Percentiles rank a stretch among this genome's conserved stretches.
Conservation (phyloP, 2,797 vertebrate species). For the Chanos chanos region DNA sequence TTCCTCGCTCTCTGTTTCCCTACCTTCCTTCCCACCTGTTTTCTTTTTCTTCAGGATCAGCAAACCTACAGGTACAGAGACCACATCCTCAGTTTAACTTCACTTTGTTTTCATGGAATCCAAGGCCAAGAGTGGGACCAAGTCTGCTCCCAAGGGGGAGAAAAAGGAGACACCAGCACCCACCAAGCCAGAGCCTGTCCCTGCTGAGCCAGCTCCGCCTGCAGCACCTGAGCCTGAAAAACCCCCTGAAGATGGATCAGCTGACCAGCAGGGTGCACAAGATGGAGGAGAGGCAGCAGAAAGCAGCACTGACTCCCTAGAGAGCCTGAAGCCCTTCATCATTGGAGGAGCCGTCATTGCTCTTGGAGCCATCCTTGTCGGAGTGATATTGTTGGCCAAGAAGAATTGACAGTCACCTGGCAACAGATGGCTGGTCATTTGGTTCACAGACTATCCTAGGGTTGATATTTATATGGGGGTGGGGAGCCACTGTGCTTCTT, state of each 20-base stretch:
- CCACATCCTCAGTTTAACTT: no score
- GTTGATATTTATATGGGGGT: conserved; percentile 44
- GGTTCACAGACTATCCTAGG: conserved; percentile 61
- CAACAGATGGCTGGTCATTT: conserved; percentile 50
- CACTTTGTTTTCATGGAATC: no score
- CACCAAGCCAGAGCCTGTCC: conserved; percentile 53
- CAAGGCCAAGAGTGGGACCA: conserved; percentile 70
- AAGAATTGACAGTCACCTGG: conserved; percentile 67
- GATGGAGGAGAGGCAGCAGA: conserved; percentile 58
- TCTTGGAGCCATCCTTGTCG: conserved; percentile 72
- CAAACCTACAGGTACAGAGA: no score
- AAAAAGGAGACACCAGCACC: conserved; percentile 65
- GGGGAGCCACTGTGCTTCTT: conserved; percentile 56
- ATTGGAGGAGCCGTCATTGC: conserved; percentile 72
- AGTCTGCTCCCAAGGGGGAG: conserved; percentile 57
- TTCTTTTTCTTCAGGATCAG: no score
- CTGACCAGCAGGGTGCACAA: conserved; percentile 56
- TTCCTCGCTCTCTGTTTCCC: conserved; percentile 44
- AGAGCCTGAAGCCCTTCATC: conserved; percentile 76
- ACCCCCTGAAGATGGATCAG: conserved; percentile 59
- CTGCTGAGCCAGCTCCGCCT: conserved; percentile 53
- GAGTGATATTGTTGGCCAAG: conserved; percentile 69
- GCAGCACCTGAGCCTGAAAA: conserved; percentile 59
- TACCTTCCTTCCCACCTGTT: background rate
- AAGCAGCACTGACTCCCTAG: conserved; percentile 70